Percentiles rank a stretch among this genome's conserved stretches.
phyloP scores from a whole-genome alignment of 1,140 invertebrate genomes.

The Oncopeltus fasciatus region DNA sequence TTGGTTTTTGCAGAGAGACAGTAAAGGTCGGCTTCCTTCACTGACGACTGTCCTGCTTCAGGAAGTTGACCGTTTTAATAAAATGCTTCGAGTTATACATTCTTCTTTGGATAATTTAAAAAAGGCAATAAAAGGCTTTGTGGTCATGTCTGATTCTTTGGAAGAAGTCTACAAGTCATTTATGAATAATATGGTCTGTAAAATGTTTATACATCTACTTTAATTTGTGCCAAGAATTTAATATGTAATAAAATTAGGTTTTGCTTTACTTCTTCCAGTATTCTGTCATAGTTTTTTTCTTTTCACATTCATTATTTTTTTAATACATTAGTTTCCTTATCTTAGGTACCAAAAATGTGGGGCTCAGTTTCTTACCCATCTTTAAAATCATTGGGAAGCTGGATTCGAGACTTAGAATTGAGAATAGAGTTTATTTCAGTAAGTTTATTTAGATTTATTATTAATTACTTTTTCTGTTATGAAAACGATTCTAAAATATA shows the following conservation, averaged over 20 bases:
- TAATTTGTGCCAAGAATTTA: too few relatives aligned
- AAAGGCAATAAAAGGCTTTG: constrained; percentile 69
- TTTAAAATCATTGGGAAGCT: constrained; percentile 65
- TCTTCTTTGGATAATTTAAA: constrained; percentile 54
- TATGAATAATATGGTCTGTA: constrained; percentile 58
- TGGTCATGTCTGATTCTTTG: constrained; percentile 75
- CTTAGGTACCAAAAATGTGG: constrained; percentile 64
- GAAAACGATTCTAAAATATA: too few relatives aligned
- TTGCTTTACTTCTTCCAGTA: neutral
- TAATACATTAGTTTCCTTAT: neutral
- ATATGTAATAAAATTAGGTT: too few relatives aligned
- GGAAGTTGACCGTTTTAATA: constrained; percentile 75
- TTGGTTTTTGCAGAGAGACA: constrained; percentile 32
- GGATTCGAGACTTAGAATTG: constrained; percentile 62
- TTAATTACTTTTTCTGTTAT: too few relatives aligned
- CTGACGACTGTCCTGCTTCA: constrained; percentile 70
- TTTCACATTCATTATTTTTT: too few relatives aligned
- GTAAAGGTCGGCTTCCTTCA: constrained; percentile 53
- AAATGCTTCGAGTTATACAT: constrained; percentile 53
- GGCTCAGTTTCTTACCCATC: constrained; percentile 69
- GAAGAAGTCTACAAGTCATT: constrained; percentile 66
- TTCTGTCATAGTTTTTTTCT: neutral
- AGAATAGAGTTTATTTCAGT: constrained; percentile 63
- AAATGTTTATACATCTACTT: too few relatives aligned
- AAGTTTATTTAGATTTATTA: constrained; percentile 19